Percentiles rank a stretch among this genome's conserved stretches.
phyloP scores from a whole-genome alignment of 2,113 vertebrate genomes.

The Tachuris rubrigastra region DNA sequence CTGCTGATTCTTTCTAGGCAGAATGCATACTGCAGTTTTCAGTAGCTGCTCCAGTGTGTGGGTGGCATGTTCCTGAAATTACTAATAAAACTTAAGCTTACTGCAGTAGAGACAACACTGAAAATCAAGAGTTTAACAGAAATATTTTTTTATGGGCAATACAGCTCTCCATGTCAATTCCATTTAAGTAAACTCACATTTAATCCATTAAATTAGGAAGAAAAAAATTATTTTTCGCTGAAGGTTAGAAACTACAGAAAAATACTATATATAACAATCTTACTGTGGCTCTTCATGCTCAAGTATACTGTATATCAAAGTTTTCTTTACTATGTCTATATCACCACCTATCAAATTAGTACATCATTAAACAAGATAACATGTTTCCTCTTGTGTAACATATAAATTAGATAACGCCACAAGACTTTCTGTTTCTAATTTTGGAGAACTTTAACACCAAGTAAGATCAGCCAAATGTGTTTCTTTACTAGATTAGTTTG shows the following conservation, averaged over 20 bases:
- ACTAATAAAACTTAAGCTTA: constrained; percentile 40
- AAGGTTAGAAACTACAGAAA: not conserved
- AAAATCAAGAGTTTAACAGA: not conserved
- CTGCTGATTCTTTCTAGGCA: constrained; percentile 33
- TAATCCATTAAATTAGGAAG: not conserved
- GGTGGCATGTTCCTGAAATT: constrained; percentile 33
- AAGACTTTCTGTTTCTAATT: not conserved
- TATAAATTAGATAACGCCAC: not conserved
- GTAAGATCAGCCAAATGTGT: not conserved
- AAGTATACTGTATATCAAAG: not conserved
- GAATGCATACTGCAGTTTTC: constrained; percentile 46
- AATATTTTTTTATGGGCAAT: not conserved
- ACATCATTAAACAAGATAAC: not conserved
- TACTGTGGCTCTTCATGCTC: not conserved
- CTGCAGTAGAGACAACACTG: not conserved
- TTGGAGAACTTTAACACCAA: not conserved
- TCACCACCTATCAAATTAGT: not conserved
- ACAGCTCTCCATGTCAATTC: not conserved
- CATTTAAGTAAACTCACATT: not conserved
- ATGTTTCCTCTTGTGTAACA: not conserved
- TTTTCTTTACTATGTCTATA: not conserved
- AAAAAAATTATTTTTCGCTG: not conserved
- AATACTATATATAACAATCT: not conserved
- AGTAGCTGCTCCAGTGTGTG: constrained; percentile 25
- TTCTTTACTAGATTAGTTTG: not conserved